phyloP scores from a whole-genome alignment of 1,140 invertebrate species.

The Eulimnadia texana region DNA sequence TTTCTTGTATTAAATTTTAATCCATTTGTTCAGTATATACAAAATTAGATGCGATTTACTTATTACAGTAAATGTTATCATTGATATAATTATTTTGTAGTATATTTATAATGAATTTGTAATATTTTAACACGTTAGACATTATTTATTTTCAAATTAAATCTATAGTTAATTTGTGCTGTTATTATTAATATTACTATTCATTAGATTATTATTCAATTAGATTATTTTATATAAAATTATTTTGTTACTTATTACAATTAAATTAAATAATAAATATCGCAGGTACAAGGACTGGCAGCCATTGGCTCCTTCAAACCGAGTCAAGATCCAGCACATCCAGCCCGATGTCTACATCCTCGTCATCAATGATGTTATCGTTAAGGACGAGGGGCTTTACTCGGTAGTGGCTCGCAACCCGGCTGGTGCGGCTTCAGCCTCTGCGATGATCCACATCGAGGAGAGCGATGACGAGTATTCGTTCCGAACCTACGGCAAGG shows the following conservation, averaged over 20 bases:
- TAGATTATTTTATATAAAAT: no score
- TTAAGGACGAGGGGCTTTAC: conserved; percentile 84
- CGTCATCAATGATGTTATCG: conserved; percentile 67
- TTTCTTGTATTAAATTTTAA: conserved; percentile 1
- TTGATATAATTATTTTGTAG: no score
- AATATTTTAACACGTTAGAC: no score
- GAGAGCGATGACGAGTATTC: conserved; percentile 52
- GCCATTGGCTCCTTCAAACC: conserved; percentile 57
- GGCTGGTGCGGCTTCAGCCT: conserved; percentile 75
- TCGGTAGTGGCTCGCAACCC: conserved; percentile 82
- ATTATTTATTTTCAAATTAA: no score
- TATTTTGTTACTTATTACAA: neutral
- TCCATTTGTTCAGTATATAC: neutral
- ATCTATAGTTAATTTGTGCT: no score
- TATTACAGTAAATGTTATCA: no score
- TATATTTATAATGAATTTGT: no score
- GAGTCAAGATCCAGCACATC: conserved; percentile 66
- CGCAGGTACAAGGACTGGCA: conserved; percentile 85
- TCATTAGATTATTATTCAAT: no score
- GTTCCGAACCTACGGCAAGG: conserved; percentile 34
- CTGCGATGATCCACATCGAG: conserved; percentile 79
- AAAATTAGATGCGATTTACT: no score
- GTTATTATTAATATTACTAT: no score
- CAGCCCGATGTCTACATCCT: conserved; percentile 72
- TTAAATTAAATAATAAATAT: conserved; percentile 24